Evolutionary conservation across 2,797 vertebrate species (phyloP), one percentile per base, ranked within the genome.

Genomic region (Petrocephalus schoutedeni): DNA sequence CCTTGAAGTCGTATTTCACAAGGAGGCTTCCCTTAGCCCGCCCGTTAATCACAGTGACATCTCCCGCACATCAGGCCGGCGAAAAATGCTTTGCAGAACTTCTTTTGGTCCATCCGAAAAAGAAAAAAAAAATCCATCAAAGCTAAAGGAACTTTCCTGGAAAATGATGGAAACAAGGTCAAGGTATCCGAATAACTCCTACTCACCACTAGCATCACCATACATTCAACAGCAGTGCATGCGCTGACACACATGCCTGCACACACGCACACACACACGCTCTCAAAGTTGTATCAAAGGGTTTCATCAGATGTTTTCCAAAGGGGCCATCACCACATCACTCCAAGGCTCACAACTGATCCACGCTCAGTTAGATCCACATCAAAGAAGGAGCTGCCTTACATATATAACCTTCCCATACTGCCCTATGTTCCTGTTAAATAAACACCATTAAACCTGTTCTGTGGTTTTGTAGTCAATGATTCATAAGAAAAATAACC

Each of bases 321-420:
- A 51, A 84, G 51, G 19, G 4, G 21, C n/a, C 80, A 23, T 54
- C 51, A 84, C 51, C 45, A 84, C 51, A 28, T 64, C 61, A 64
- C 61, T 64, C 19, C 61, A 64, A 64, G 21, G 61, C 61, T 21
- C 19, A 57, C 16, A 14, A 57, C 12, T 14, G 56, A 64, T 64
- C 61, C 61, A 64, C 21, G n/a, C 21, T 19, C 61, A 21, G 61
- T 64, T 23, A 64, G n/a, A 23, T 28, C 19, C 21, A 28, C 19
- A 84, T 84, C 80, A 84, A 84, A 51, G 80, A 83, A 28, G 21
- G n/a, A 21, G 49, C 51, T n/a, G 45, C 77, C 7, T 54, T 54
- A 84, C 28, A 84, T 84, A 84, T 84, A 84, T 84, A 84, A 84
- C 51, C 49, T 84, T 53, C 80, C 51, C n/a, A 54, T 84, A 53